These are phyloP conservation scores for Drosophila fulvimacula DNA, from an alignment of 2,888 invertebrate species.

Conservation along the genomic window DNA sequence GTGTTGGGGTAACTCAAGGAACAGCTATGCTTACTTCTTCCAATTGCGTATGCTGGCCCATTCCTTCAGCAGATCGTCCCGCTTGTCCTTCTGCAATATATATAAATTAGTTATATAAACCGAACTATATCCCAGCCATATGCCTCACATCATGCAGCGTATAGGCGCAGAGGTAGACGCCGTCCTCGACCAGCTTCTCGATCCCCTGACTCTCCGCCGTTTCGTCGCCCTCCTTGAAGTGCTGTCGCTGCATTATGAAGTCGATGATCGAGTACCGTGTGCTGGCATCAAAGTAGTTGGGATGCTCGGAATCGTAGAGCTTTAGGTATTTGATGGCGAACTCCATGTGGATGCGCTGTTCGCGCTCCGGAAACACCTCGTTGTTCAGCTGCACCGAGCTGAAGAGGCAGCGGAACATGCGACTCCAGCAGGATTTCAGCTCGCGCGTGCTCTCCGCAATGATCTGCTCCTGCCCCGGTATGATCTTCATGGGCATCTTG, in stretches of 20 bases:
- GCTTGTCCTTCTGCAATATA: conserved; percentile 34
- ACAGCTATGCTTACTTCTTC: conserved; percentile 86
- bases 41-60: conserved; percentile 90
- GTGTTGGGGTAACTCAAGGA: background rate
- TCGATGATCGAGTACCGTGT: conserved; percentile 89
- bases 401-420: conserved; percentile 85
- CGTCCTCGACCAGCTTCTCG: conserved; percentile 88
- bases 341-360: conserved; percentile 88
- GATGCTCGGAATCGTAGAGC: conserved; percentile 88
- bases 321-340: conserved; percentile 90
- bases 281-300: conserved; percentile 89
- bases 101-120: background rate
- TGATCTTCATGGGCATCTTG: conserved; percentile 90
- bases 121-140: background rate
- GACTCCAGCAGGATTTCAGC: conserved; percentile 85
- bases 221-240: conserved; percentile 86
- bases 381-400: conserved; percentile 87
- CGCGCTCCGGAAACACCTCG: conserved; percentile 87
- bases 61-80: conserved; percentile 86
- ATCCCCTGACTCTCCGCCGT: conserved; percentile 87
- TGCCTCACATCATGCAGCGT: conserved; percentile 90
- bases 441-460: conserved; percentile 69
- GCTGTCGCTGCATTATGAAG: conserved; percentile 90
- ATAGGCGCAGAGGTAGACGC: conserved; percentile 89
- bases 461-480: conserved; percentile 84